phyloP scores from a whole-genome alignment of 2,113 vertebrate genomes.

The Gavialis gangeticus region DNA sequence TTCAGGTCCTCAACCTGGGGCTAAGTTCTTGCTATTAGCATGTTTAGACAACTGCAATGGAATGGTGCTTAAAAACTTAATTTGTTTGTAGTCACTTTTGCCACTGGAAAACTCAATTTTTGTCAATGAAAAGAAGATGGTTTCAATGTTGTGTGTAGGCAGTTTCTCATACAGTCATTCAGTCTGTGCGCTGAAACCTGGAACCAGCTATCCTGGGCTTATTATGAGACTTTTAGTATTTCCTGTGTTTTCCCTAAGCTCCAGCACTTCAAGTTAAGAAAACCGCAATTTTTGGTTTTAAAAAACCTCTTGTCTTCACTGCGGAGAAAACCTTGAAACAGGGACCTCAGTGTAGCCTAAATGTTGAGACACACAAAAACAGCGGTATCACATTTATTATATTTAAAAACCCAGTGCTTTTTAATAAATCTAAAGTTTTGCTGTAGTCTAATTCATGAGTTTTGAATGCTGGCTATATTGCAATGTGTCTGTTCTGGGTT shows the following conservation, averaged over 20 bases:
- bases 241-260: not conserved
- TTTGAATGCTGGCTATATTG: constrained; percentile 53
- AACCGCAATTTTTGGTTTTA: not conserved
- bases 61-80: too few species aligned
- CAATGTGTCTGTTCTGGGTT: constrained; percentile 58
- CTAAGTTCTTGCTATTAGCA: too few species aligned
- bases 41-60: too few species aligned
- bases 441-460: constrained; percentile 45
- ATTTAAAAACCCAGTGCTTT: not conserved
- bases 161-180: not conserved
- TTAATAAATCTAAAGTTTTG: not conserved
- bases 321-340: not conserved
- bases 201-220: not conserved
- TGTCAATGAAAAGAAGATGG: not conserved
- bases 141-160: not conserved
- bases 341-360: not conserved
- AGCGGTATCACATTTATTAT: not conserved
- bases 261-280: not conserved
- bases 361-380: not conserved
- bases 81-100: too few species aligned
- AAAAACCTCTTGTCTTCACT: not conserved
- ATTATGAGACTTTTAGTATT: not conserved
- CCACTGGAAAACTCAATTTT: not conserved
- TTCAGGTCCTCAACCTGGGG: too few species aligned
- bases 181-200: not conserved